phyloP scores from a whole-genome alignment of 1,140 invertebrate species.

The Hormaphis cornu region DNA sequence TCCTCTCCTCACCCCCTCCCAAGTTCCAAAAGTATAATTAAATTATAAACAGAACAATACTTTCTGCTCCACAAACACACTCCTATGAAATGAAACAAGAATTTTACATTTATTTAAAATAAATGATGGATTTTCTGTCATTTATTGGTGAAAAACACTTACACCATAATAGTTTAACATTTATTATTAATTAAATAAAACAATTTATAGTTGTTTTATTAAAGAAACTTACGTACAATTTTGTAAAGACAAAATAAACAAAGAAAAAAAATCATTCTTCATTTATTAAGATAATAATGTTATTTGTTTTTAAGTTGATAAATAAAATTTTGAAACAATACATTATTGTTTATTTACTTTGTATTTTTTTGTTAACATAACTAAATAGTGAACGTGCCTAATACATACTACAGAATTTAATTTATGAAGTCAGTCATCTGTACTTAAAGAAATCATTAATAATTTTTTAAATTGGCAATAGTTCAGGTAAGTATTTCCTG shows the following conservation, averaged over 20 bases:
- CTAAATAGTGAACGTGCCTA: too few species aligned
- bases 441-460: neutral
- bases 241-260: slow-evolving; percentile 32
- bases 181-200: slow-evolving; percentile 27
- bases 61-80: neutral
- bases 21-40: neutral
- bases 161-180: slow-evolving; percentile 29
- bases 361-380: neutral
- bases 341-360: slow-evolving; percentile 5
- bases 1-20: neutral
- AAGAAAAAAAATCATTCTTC: slow-evolving; percentile 33
- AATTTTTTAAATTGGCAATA: slow-evolving; percentile 16
- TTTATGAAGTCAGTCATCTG: too few species aligned
- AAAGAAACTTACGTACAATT: slow-evolving; percentile 33
- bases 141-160: slow-evolving; percentile 21
- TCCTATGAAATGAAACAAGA: slow-evolving; percentile 9
- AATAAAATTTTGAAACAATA: slow-evolving; percentile 32
- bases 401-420: too few species aligned
- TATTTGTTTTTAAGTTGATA: slow-evolving; percentile 30
- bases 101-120: slow-evolving; percentile 27
- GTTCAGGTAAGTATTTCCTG: slow-evolving; percentile 46
- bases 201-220: slow-evolving; percentile 31
- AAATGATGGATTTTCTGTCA: slow-evolving; percentile 19
- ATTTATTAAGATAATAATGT: slow-evolving; percentile 31
- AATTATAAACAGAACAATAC: slow-evolving; percentile 22